Evolutionary conservation across 2,888 invertebrate genomes (phyloP).

Genomic region (Tanytarsus gracilentus): DNA sequence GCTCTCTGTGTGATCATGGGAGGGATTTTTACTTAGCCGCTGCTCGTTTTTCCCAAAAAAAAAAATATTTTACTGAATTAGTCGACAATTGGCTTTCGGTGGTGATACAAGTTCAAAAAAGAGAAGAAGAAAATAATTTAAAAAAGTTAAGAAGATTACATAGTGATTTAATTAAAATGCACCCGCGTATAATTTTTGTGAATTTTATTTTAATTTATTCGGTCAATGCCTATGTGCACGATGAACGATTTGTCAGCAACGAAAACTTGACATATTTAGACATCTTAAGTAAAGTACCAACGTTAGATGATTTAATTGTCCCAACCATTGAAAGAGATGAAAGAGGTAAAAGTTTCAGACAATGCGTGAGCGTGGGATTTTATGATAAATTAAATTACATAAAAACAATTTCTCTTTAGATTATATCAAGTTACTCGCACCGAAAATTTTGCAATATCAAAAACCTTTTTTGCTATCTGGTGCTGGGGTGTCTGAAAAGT

Average conservation of each 20-base stretch:
- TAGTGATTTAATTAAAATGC: no score
- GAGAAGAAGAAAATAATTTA: no score
- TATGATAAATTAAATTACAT: background rate
- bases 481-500: slow-evolving; percentile 28
- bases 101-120: no score
- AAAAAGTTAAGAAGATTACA: no score
- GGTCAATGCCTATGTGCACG: background rate
- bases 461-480: slow-evolving; percentile 30
- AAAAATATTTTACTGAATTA: background rate
- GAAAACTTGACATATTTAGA: slow-evolving; percentile 4
- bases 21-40: background rate
- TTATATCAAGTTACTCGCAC: slow-evolving; percentile 21
- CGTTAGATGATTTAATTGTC: background rate
- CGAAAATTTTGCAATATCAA: slow-evolving; percentile 21
- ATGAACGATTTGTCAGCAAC: background rate
- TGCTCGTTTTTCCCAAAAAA: background rate
- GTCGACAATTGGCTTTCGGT: background rate
- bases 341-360: background rate
- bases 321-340: slow-evolving; percentile 2
- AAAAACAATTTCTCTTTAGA: slow-evolving; percentile 18
- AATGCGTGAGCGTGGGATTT: background rate
- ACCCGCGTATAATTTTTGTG: background rate
- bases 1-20: background rate
- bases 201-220: background rate
- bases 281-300: background rate